Percentiles rank a stretch among this genome's conserved stretches.
These are phyloP conservation scores for Poecilia velifera DNA, from an alignment of 2,797 vertebrate genomes.

Conservation along the genomic window DNA sequence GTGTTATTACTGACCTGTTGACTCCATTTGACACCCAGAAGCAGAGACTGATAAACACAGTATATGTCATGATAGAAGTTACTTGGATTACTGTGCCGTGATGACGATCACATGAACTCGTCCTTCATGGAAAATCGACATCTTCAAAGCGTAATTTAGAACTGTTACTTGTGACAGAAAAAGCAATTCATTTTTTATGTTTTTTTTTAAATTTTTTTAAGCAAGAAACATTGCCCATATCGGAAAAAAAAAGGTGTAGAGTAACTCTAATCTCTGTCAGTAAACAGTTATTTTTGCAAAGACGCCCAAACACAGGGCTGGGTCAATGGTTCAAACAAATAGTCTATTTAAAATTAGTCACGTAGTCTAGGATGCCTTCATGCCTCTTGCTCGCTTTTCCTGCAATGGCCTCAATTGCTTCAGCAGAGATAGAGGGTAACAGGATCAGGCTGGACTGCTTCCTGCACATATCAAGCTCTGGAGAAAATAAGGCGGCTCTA, in stretches of 20 bases:
- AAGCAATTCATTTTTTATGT: neutral
- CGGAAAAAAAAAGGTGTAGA: neutral
- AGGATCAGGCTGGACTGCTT: constrained; percentile 54
- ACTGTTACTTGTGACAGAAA: neutral
- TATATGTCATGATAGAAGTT: neutral
- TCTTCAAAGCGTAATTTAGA: neutral
- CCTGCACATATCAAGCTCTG: constrained; percentile 4
- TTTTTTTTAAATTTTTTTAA: neutral
- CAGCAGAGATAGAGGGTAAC: constrained; percentile 64
- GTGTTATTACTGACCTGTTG: constrained; percentile 6
- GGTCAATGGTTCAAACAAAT: neutral
- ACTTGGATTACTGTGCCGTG: neutral
- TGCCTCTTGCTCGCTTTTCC: constrained; percentile 30
- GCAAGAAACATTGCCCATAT: neutral
- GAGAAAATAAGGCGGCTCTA: constrained; percentile 37
- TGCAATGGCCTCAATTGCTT: constrained; percentile 59
- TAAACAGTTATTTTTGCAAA: neutral
- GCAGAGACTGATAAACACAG: neutral
- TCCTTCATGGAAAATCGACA: neutral
- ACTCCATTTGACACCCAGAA: neutral
- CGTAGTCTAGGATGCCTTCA: neutral
- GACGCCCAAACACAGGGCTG: neutral
- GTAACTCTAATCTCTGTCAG: neutral
- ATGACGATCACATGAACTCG: neutral
- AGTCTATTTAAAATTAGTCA: constrained; percentile 23